Base-by-base conservation (phyloP, 2,888 invertebrate genomes). In the Belgica antarctica region DNA sequence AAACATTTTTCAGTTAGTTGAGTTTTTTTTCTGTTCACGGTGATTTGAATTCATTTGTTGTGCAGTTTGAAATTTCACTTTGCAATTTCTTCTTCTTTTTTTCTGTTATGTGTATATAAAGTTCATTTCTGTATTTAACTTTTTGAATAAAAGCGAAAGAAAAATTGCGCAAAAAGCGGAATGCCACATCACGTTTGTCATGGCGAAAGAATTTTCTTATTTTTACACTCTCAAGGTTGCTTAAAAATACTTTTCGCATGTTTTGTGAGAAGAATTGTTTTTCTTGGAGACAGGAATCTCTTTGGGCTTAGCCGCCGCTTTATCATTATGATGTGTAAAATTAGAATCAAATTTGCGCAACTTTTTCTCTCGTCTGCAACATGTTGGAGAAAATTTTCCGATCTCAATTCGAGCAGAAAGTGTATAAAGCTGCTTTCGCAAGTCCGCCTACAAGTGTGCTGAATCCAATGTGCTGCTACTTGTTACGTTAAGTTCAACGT, bases 241-340 rank as follows among this genome's bases (percentile, higher is more conserved):
- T 25, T 31, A 62, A 62, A 22, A 63, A 63, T 63, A 36, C 36
- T 63, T 63, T 63, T 63, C 63, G 63, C 63, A 63, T 63, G 63
- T 41, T 19, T 63, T 63, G 24, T n/a, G 22, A 52, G 52, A 52
- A 52, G 52, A 52, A 52, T 52, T 52, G n/a, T n/a, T n/a, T 22
- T 52, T 52, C 22, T 22, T n/a, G n/a, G n/a, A n/a, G 22, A 41
- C 41, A 41, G 41, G 41, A 41, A 41, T 41, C 15, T 41, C 41
- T 41, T n/a, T n/a, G n/a, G n/a, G n/a, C n/a, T n/a, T n/a, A n/a
- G n/a, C 41, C 41, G 12, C 41, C n/a, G 41, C 12, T 41, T 41
- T 19, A 52, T 52, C 52, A 22, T 31, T 8, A 19, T 22, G 22
- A 22, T 22, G 52, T 22, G 52, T 52, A 12, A 52, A 52, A 19